Evolutionary conservation across 2,888 invertebrate species (phyloP).

Genomic region (Rhopalosiphum nymphaeae): DNA sequence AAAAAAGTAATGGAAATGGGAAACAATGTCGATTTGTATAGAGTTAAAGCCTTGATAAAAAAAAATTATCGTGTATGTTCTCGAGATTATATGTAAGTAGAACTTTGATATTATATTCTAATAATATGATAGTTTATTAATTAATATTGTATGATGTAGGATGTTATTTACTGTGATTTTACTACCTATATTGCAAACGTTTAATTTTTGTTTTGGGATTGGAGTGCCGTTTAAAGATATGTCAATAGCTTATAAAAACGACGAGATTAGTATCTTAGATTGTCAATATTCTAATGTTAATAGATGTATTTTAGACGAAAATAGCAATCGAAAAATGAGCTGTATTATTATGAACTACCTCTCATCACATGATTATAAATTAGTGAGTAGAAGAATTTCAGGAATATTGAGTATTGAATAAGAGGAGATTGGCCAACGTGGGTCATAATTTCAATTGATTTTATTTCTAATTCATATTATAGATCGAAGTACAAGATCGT

Average conservation of each 20-base stretch:
- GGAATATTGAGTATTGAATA: not conserved
- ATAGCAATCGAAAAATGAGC: slow-evolving; percentile 19
- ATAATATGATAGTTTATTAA: not conserved
- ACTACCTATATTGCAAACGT: slow-evolving; percentile 28
- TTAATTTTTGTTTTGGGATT: slow-evolving; percentile 71
- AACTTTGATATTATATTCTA: not conserved
- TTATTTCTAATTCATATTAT: not conserved
- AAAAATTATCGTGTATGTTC: slow-evolving; percentile 32
- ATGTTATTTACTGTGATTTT: slow-evolving; percentile 37
- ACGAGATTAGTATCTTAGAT: slow-evolving; percentile 69
- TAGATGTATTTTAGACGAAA: slow-evolving; percentile 27
- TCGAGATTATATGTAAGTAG: slow-evolving; percentile 53
- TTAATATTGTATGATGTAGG: not conserved
- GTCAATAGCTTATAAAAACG: slow-evolving; percentile 71
- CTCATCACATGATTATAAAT: not conserved
- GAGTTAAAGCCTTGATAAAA: slow-evolving; percentile 35
- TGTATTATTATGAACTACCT: slow-evolving; percentile 42
- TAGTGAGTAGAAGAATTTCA: slow-evolving; percentile 26
- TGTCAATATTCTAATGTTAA: slow-evolving; percentile 8
- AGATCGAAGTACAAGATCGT: slow-evolving; percentile 19
- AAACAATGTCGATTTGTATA: not conserved
- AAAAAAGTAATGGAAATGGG: not conserved
- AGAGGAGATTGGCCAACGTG: not conserved
- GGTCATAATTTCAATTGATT: not conserved
- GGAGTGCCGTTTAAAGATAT: slow-evolving; percentile 70